Conservation (phyloP, 2,888 invertebrate genomes). For the Scaptomyza tumidula region DNA sequence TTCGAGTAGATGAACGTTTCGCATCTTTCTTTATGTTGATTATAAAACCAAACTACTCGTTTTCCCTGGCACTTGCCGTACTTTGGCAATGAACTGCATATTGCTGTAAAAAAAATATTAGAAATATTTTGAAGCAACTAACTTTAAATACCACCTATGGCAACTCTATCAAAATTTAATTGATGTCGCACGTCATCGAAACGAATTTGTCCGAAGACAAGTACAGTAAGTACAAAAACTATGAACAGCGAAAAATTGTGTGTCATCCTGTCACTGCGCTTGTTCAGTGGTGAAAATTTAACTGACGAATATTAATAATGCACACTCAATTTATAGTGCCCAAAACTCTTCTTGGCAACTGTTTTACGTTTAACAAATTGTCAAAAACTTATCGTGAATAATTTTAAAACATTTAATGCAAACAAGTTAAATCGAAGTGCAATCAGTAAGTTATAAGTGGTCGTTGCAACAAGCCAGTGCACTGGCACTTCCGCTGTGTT, state of each 20-base stretch:
- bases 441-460: too few relatives aligned
- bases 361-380: too few relatives aligned
- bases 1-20: conserved; percentile 43
- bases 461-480: too few relatives aligned
- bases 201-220: not conserved
- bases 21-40: conserved; percentile 10
- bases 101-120: not conserved
- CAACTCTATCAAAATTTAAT: too few relatives aligned
- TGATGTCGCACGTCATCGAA: too few relatives aligned
- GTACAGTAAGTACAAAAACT: not conserved
- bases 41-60: conserved; percentile 41
- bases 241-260: not conserved
- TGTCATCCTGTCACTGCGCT: conserved; percentile 2
- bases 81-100: not conserved
- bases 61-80: conserved; percentile 27
- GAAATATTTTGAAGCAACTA: not conserved
- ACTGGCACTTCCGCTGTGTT: too few relatives aligned
- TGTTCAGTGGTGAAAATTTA: not conserved
- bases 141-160: too few relatives aligned
- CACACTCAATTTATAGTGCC: not conserved
- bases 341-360: not conserved
- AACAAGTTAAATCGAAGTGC: too few relatives aligned
- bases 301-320: not conserved
- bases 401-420: too few relatives aligned
- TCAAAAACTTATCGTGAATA: too few relatives aligned